These are phyloP conservation scores for Genyomyrus donnyi DNA, from an alignment of 2,113 vertebrate species.

Conservation along the genomic window DNA sequence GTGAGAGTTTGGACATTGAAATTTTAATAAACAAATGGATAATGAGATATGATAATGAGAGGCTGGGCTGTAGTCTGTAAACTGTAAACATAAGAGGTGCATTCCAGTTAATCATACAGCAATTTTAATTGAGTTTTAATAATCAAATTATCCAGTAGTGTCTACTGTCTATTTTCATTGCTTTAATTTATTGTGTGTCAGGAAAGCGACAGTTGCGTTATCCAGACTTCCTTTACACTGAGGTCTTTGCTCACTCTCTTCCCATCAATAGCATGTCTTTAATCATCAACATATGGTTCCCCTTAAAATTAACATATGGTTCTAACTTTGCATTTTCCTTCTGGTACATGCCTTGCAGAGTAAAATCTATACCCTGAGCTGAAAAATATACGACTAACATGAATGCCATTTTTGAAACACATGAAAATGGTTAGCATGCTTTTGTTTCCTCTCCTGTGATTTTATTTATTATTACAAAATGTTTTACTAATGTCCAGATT, in stretches of 20 bases:
- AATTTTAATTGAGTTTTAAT: neutral
- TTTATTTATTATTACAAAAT: slow-evolving; percentile 19
- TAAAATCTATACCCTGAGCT: slow-evolving; percentile 39
- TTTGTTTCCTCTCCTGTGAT: slow-evolving; percentile 51
- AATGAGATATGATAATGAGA: neutral
- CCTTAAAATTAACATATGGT: slow-evolving; percentile 67
- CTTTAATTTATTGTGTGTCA: neutral
- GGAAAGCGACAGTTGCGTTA: neutral
- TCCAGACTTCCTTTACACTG: neutral
- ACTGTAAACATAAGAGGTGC: neutral
- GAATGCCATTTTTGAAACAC: slow-evolving; percentile 49
- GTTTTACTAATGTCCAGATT: neutral
- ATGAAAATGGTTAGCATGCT: slow-evolving; percentile 39
- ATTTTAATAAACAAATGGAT: neutral
- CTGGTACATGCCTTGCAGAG: slow-evolving; percentile 56
- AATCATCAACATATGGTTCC: slow-evolving; percentile 64
- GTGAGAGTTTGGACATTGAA: neutral
- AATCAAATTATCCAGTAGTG: neutral
- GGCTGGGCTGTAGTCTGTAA: neutral
- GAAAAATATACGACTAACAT: slow-evolving; percentile 52
- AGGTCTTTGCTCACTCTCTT: slow-evolving; percentile 30
- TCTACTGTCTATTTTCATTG: neutral
- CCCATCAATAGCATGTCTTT: slow-evolving; percentile 49
- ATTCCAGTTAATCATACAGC: neutral
- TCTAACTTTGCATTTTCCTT: slow-evolving; percentile 60